These are phyloP conservation scores for Microcebus ravelobensis DNA, from an alignment of 2,113 vertebrate genomes.

Conservation along the genomic window DNA sequence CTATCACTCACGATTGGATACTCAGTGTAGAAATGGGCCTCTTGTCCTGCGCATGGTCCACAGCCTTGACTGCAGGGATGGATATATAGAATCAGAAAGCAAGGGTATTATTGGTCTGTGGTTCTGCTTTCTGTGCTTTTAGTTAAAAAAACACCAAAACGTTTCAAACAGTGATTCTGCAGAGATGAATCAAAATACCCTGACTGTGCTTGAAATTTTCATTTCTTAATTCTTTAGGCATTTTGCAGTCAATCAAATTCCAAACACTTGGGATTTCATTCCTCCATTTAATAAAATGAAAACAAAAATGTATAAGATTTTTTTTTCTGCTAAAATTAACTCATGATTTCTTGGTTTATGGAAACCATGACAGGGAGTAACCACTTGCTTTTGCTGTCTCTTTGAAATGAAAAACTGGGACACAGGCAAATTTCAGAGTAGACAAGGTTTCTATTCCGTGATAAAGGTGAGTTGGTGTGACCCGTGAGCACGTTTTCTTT, in stretches of 20 bases:
- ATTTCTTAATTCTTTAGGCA: slow-evolving; percentile 17
- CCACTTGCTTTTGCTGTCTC: background rate
- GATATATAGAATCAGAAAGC: background rate
- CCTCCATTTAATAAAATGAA: slow-evolving; percentile 18
- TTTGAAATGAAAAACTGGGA: background rate
- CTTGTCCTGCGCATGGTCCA: background rate
- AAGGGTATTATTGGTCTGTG: background rate
- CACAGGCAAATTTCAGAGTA: background rate
- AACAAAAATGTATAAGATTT: background rate
- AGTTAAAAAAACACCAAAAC: background rate
- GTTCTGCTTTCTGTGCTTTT: background rate
- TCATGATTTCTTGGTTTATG: background rate
- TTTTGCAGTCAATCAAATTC: background rate
- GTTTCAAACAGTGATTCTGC: background rate
- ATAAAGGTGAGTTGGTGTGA: no score
- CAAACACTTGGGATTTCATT: slow-evolving; percentile 8
- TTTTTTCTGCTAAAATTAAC: slow-evolving; percentile 3
- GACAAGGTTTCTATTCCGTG: background rate
- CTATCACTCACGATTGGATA: background rate
- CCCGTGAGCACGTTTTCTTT: background rate
- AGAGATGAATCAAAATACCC: background rate
- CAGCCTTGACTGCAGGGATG: background rate
- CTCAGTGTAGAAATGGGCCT: background rate
- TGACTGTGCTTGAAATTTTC: background rate
- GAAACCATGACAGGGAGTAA: background rate